phyloP scores from a whole-genome alignment of 2,797 vertebrate species.

The Pangasius larnaudii region DNA sequence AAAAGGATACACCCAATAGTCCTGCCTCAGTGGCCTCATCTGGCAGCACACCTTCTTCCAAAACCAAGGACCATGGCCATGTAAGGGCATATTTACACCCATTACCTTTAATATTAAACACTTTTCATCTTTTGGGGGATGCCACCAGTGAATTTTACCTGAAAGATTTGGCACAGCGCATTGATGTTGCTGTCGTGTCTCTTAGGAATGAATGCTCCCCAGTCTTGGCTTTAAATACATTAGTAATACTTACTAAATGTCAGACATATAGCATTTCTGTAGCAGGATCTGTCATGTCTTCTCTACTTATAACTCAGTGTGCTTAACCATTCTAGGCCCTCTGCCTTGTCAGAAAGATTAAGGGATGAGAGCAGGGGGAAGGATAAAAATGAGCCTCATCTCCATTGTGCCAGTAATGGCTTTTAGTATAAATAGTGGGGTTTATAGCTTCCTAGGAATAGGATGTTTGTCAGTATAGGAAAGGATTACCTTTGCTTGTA shows the following conservation, averaged over 20 bases:
- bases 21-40: slow-evolving; percentile 96
- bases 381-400: slow-evolving; percentile 75
- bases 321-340: slow-evolving; percentile 75
- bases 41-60: slow-evolving; percentile 97
- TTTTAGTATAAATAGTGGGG: slow-evolving; percentile 80
- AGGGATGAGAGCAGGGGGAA: slow-evolving; percentile 70
- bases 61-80: slow-evolving; percentile 99
- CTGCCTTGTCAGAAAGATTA: slow-evolving; percentile 69
- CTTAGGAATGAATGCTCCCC: slow-evolving; percentile 67
- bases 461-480: slow-evolving; percentile 79
- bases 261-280: slow-evolving; percentile 78
- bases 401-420: slow-evolving; percentile 81
- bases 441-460: slow-evolving; percentile 75
- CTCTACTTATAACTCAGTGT: slow-evolving; percentile 77
- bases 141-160: neutral
- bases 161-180: neutral
- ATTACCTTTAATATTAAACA: neutral
- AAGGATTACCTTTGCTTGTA: slow-evolving; percentile 77
- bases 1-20: slow-evolving; percentile 97
- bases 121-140: neutral
- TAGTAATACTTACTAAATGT: slow-evolving; percentile 69
- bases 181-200: neutral
- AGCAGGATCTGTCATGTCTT: slow-evolving; percentile 76
- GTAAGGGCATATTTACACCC: slow-evolving; percentile 75
- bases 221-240: slow-evolving; percentile 71